These are phyloP conservation scores for Drosophila cardini DNA, from an alignment of 1,140 invertebrate genomes.

Conservation along the genomic window DNA sequence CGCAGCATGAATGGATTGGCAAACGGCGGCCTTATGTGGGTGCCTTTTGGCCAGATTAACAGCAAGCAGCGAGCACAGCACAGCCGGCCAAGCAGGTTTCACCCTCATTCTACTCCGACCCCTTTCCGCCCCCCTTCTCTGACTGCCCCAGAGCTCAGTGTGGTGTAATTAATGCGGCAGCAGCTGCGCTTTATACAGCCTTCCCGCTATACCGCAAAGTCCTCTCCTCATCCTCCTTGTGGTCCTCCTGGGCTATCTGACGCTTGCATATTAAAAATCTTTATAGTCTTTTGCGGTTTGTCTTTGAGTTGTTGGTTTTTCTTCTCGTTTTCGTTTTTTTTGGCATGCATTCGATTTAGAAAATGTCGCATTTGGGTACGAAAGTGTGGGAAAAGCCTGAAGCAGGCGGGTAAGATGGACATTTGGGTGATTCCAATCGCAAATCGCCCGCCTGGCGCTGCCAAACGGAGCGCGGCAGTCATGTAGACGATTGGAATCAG, in stretches of 20 bases:
- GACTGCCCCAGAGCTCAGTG: constrained; percentile 41
- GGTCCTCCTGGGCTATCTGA: constrained; percentile 56
- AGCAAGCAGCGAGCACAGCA: constrained; percentile 2
- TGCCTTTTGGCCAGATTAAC: constrained; percentile 43
- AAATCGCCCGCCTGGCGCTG: constrained; percentile 53
- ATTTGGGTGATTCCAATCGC: constrained; percentile 69
- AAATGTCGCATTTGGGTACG: constrained; percentile 64
- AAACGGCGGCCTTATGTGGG: constrained; percentile 63
- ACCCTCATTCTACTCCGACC: constrained; percentile 4
- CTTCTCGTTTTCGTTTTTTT: constrained; percentile 48
- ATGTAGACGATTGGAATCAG: constrained; percentile 78
- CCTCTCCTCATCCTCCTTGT: constrained; percentile 3
- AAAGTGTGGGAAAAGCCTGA: constrained; percentile 70
- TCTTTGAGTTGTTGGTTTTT: constrained; percentile 65
- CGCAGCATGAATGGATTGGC: constrained; percentile 61
- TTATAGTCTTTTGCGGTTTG: constrained; percentile 83
- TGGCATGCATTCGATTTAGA: constrained; percentile 71
- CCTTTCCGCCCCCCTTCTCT: not conserved
- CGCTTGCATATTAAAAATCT: constrained; percentile 78
- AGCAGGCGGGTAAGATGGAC: constrained; percentile 61
- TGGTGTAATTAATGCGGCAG: constrained; percentile 80
- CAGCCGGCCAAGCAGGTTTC: constrained; percentile 70
- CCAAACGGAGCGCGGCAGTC: constrained; percentile 78
- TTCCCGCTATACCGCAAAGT: not conserved
- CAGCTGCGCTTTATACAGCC: constrained; percentile 73